These are phyloP conservation scores for Melanostoma scalare DNA, from an alignment of 2,888 invertebrate species.

Conservation along the genomic window DNA sequence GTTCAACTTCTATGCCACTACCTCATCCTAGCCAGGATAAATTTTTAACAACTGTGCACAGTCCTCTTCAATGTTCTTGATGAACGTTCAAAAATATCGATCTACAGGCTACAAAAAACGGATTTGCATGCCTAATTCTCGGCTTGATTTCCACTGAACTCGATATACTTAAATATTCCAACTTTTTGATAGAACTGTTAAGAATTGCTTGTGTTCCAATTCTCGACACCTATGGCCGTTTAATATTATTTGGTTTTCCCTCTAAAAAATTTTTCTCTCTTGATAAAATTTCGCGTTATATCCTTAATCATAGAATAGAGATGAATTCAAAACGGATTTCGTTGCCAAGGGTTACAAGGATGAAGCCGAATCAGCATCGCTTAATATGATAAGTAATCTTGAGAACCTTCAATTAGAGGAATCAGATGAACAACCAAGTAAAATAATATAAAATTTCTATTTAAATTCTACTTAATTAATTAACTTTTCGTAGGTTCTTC, in stretches of 20 bases:
- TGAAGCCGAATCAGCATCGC: slow-evolving; percentile 72
- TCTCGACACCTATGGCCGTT: neutral
- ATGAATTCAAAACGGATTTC: slow-evolving; percentile 76
- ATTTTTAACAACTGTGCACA: too few relatives aligned
- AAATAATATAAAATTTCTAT: neutral
- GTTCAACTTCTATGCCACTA: too few relatives aligned
- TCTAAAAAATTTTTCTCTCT: too few relatives aligned
- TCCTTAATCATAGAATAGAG: slow-evolving; percentile 52
- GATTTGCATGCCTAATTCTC: too few relatives aligned
- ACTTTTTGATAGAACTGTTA: too few relatives aligned
- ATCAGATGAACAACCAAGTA: slow-evolving; percentile 16
- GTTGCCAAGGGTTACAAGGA: slow-evolving; percentile 77
- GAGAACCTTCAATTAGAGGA: slow-evolving; percentile 10
- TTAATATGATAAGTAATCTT: slow-evolving; percentile 38
- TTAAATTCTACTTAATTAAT: neutral
- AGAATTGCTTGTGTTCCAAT: too few relatives aligned
- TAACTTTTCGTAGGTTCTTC: slow-evolving; percentile 1
- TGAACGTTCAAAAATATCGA: too few relatives aligned
- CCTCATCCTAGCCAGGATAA: too few relatives aligned
- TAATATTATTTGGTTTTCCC: neutral
- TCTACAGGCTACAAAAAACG: too few relatives aligned
- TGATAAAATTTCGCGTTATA: slow-evolving; percentile 29
- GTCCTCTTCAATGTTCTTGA: too few relatives aligned
- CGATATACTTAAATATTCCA: too few relatives aligned
- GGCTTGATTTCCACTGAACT: too few relatives aligned